Percentiles rank a stretch among this genome's conserved stretches.
These are phyloP conservation scores for Balanococcus diminutus DNA, from an alignment of 2,888 invertebrate species.

Conservation along the genomic window DNA sequence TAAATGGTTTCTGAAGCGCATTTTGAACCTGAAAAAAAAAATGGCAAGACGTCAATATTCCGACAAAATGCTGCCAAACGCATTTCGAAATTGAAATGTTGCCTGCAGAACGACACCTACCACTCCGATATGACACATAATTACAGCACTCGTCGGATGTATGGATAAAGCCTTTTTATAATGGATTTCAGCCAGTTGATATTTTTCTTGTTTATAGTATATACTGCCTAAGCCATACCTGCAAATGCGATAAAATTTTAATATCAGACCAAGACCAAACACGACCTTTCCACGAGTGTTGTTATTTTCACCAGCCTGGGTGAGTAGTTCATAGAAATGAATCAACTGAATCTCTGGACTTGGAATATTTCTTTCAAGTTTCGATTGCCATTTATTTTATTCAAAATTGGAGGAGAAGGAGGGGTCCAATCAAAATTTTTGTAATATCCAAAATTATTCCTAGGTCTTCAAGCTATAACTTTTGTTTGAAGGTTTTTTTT, in stretches of 20 bases:
- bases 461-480: too few species aligned
- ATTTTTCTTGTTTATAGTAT: slow-evolving; percentile 95
- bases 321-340: neutral
- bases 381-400: too few species aligned
- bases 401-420: too few species aligned
- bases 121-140: slow-evolving; percentile 94
- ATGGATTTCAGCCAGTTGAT: slow-evolving; percentile 87
- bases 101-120: slow-evolving; percentile 63
- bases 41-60: too few species aligned
- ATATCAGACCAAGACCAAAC: neutral
- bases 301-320: neutral
- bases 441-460: too few species aligned
- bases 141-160: slow-evolving; percentile 91
- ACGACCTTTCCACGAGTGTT: too few species aligned
- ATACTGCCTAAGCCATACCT: slow-evolving; percentile 96
- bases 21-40: slow-evolving; percentile 71
- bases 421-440: too few species aligned
- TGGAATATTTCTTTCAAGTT: too few species aligned
- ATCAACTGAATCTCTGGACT: too few species aligned
- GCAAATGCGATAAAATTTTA: neutral
- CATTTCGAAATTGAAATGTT: too few species aligned
- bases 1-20: slow-evolving; percentile 85
- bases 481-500: too few species aligned
- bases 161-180: slow-evolving; percentile 88
- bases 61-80: too few species aligned